A percentile compares a stretch with the other conserved stretches of the same genome.
Evolutionary conservation across 2,797 vertebrate species (phyloP).

Genomic region (Sebastes minor): DNA sequence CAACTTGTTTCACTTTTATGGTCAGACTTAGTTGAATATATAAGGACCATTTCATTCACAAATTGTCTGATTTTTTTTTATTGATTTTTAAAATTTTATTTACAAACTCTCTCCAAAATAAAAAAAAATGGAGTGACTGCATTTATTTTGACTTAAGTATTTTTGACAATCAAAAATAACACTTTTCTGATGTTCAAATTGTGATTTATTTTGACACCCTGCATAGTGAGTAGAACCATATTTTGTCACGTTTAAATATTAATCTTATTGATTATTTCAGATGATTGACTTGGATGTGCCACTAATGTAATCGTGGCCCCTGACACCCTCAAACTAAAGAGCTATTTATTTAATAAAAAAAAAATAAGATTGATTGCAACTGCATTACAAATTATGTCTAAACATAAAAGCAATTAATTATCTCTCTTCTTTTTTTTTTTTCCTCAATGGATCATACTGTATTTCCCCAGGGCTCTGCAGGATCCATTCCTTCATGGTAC

Average conservation of each 20-base stretch:
- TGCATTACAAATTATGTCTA: background rate
- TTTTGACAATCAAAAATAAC: background rate
- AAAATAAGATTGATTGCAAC: background rate
- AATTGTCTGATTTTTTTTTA: background rate
- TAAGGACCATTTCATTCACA: background rate
- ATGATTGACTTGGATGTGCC: constrained; percentile 8
- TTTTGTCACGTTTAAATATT: constrained; percentile 19
- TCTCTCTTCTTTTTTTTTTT: background rate
- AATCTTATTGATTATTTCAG: constrained; percentile 5
- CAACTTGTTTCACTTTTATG: constrained; percentile 2
- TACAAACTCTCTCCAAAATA: background rate
- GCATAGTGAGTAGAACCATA: background rate
- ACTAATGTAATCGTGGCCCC: background rate
- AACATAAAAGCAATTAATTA: background rate
- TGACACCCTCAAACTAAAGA: background rate
- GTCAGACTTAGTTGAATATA: background rate
- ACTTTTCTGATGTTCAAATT: background rate
- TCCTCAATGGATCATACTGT: background rate
- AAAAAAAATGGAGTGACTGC: background rate
- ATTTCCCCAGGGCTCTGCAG: background rate
- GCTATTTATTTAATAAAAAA: background rate
- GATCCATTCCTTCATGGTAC: background rate
- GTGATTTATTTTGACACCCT: background rate
- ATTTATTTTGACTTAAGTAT: background rate
- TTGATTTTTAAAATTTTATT: background rate